These are phyloP conservation scores for Mythimna lalbum DNA, from an alignment of 2,888 invertebrate species.

Conservation along the genomic window DNA sequence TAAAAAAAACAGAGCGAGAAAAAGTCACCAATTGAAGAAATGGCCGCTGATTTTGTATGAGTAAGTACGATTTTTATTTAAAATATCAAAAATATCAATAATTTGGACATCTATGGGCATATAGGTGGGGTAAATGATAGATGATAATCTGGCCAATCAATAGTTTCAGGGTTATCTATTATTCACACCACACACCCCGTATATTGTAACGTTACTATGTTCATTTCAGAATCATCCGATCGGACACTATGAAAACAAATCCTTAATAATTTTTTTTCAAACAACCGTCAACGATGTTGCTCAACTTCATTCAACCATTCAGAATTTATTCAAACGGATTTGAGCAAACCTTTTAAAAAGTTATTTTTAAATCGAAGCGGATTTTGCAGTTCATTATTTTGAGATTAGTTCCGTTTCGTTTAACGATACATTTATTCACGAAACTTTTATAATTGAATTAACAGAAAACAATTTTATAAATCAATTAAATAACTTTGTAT, in stretches of 20 bases:
- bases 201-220: not conserved
- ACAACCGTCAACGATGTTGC: slow-evolving; percentile 13
- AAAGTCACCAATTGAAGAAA: too few species aligned
- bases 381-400: slow-evolving; percentile 46
- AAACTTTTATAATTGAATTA: slow-evolving; percentile 29
- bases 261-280: slow-evolving; percentile 13
- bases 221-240: slow-evolving; percentile 8
- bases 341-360: slow-evolving; percentile 34
- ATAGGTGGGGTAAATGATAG: too few species aligned
- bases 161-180: too few species aligned
- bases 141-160: too few species aligned
- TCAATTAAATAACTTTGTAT: slow-evolving; percentile 9
- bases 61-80: too few species aligned
- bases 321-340: slow-evolving; percentile 43
- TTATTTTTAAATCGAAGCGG: slow-evolving; percentile 25
- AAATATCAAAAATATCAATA: too few species aligned
- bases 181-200: too few species aligned
- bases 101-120: too few species aligned
- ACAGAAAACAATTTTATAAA: slow-evolving; percentile 11
- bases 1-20: too few species aligned
- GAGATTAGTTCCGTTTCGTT: slow-evolving; percentile 48
- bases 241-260: slow-evolving; percentile 13
- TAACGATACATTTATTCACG: slow-evolving; percentile 22
- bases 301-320: slow-evolving; percentile 7
- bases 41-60: too few species aligned